Evolutionary conservation across 2,888 invertebrate genomes (phyloP).

Genomic region (Opisthograptis luteolata): DNA sequence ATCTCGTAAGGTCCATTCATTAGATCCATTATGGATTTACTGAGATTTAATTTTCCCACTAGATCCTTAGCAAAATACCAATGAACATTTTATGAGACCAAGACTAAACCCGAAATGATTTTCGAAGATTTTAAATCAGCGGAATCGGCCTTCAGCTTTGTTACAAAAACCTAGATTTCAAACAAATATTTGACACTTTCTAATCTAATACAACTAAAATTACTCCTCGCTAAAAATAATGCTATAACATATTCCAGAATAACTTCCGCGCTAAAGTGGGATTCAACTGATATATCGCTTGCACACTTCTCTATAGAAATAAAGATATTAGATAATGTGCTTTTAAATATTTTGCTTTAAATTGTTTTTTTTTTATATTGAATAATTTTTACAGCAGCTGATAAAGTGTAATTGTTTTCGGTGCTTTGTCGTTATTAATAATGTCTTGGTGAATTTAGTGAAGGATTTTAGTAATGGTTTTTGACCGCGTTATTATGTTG

Average conservation of each 20-base stretch:
- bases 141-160: too few relatives aligned
- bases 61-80: too few relatives aligned
- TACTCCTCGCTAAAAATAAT: neutral
- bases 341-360: conserved; percentile 43
- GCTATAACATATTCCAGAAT: neutral
- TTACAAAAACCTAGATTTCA: neutral
- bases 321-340: conserved; percentile 52
- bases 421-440: conserved; percentile 27
- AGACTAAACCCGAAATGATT: too few relatives aligned
- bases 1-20: too few relatives aligned
- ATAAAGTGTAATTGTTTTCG: conserved; percentile 30
- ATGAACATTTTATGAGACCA: too few relatives aligned
- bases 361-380: conserved; percentile 22
- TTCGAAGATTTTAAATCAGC: too few relatives aligned
- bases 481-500: conserved; percentile 25
- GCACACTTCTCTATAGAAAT: conserved; percentile 34
- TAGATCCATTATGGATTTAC: too few relatives aligned
- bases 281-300: conserved; percentile 22
- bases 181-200: neutral
- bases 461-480: conserved; percentile 26
- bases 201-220: neutral
- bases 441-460: conserved; percentile 16
- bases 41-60: too few relatives aligned
- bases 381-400: conserved; percentile 31
- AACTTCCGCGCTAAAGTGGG: neutral